Evolutionary conservation across 2,113 vertebrate genomes (phyloP), one percentile per base, ranked within the genome.

Genomic region (Gnathonemus longibarbis): DNA sequence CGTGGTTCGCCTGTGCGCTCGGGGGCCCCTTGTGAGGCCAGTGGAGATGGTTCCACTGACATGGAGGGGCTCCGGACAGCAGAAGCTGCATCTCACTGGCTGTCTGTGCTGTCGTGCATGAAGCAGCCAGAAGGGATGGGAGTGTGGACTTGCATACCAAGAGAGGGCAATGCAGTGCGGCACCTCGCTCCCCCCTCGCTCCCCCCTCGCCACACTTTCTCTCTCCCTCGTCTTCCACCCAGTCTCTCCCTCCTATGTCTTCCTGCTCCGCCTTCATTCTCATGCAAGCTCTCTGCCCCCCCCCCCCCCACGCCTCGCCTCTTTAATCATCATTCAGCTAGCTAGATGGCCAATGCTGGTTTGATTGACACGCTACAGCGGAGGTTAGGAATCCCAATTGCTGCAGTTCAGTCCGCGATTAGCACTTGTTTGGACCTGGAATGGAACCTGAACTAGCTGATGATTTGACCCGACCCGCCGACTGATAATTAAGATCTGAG

Each of bases 101-200:
- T 85, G 80, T 89, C 50, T 85, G 80, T 48, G 80, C 89, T 48
- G 39, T 9, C 15, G 52, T 66, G 89, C 52, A 80, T 85, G 52
- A 84, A 85, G 53, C 77, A 27, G n/a, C 89, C 58, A 27, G 89
- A 62, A 42, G 52, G 52, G 80, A 85, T 42, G 27, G 52, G 35
- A 84, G 77, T n/a, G 35, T 66, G 77, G 77, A 15, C 27, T 84
- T 66, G 89, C 89, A 89, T 89, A 85, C 50, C 53, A 85, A 89
- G 52, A 50, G 21, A 58, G 80, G 89, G 35, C 39, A 84, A 39
- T n/a, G 80, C 89, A 66, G 80, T 84, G 53, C 89, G 62, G 77
- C 89, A 66, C 80, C 52, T 85, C 80, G 3, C 50, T 31, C 66
- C 66, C 8, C 39, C 66, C 31, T 31, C 31, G 31, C n/a, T n/a